Evolutionary conservation across 2,888 invertebrate species (phyloP).

Genomic region (Criorhina ranunculi): DNA sequence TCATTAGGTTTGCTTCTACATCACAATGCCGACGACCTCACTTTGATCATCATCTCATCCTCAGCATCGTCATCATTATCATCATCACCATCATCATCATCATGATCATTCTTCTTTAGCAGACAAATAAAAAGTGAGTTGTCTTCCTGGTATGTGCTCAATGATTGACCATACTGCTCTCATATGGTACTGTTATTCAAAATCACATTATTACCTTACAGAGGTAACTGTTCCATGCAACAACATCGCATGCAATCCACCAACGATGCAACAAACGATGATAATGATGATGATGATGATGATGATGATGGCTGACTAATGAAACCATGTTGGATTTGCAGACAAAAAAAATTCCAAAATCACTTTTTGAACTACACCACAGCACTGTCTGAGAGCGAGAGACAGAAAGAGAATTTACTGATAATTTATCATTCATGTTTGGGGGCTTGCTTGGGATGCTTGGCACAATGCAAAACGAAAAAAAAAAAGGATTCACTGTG

Average conservation of each 20-base stretch:
- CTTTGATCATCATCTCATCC: constrained; percentile 51
- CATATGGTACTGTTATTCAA: constrained; percentile 70
- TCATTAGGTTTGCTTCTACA: constrained; percentile 46
- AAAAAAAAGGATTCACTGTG: constrained; percentile 57
- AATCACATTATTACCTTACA: constrained; percentile 60
- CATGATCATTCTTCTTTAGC: constrained; percentile 39
- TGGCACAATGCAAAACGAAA: constrained; percentile 17
- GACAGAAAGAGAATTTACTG: constrained; percentile 26
- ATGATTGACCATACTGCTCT: constrained; percentile 32
- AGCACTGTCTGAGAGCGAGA: neutral
- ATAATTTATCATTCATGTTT: constrained; percentile 69
- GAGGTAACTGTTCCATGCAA: constrained; percentile 55
- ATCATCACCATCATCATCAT: constrained; percentile 47
- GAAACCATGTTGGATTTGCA: constrained; percentile 61
- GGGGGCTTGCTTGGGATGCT: constrained; percentile 27
- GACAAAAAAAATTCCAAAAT: constrained; percentile 51
- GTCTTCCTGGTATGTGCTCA: constrained; percentile 63
- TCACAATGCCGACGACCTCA: constrained; percentile 64
- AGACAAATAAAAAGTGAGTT: constrained; percentile 25
- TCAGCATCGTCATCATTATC: constrained; percentile 17
- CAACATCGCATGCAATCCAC: constrained; percentile 50
- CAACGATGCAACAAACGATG: constrained; percentile 41
- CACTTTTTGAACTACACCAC: constrained; percentile 14
- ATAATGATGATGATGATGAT: constrained; percentile 62
- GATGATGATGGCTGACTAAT: constrained; percentile 76